Evolutionary conservation across 2,888 invertebrate genomes (phyloP).

Genomic region (Taphrorychus bicolor): DNA sequence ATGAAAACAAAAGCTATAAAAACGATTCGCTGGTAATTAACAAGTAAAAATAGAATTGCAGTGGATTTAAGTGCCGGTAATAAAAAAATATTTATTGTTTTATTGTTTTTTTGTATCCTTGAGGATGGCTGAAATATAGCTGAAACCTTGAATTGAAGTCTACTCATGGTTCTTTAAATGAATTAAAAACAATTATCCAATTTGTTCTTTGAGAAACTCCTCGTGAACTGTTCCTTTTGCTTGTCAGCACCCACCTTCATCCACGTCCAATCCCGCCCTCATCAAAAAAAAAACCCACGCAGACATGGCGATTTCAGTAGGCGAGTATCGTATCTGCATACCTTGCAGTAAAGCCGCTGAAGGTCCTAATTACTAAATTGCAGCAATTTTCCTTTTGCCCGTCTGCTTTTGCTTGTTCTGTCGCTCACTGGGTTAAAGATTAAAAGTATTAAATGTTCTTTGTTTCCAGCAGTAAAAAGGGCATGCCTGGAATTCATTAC

Average conservation of each 20-base stretch:
- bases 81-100: too few relatives aligned
- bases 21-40: background rate
- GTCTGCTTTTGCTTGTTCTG: slow-evolving; percentile 33
- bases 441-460: slow-evolving; percentile 38
- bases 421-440: slow-evolving; percentile 36
- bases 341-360: slow-evolving; percentile 35
- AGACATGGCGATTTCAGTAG: background rate
- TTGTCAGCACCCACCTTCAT: background rate
- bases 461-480: slow-evolving; percentile 28
- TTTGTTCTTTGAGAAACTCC: background rate
- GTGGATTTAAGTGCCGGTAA: background rate
- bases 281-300: background rate
- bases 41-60: background rate
- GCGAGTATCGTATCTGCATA: slow-evolving; percentile 31
- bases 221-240: background rate
- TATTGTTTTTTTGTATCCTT: too few relatives aligned
- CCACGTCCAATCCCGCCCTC: background rate
- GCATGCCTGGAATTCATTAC: slow-evolving; percentile 26
- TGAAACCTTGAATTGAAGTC: too few relatives aligned
- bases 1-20: background rate
- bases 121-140: too few relatives aligned
- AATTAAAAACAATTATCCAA: background rate
- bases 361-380: slow-evolving; percentile 39
- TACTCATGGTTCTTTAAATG: background rate
- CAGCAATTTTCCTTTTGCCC: slow-evolving; percentile 37